Evolutionary conservation across 2,113 vertebrate species (phyloP), one percentile per base, ranked within the genome.

Genomic region (Pheucticus melanocephalus): DNA sequence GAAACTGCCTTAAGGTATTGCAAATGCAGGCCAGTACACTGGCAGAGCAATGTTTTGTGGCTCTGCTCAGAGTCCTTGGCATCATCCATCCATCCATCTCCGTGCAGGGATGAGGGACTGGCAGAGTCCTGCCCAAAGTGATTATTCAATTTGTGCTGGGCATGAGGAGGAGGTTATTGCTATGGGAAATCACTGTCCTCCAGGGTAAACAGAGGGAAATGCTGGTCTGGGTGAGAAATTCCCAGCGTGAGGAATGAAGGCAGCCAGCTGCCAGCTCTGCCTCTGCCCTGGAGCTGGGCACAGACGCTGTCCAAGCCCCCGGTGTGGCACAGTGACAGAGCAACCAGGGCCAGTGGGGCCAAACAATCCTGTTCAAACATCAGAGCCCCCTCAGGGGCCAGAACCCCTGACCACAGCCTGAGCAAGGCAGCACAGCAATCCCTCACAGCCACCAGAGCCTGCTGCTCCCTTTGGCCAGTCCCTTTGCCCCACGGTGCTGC

Each of bases 1-100:
- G 64, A 78, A 89, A 76, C 2, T 48, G 73, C 77, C 44, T 79
- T 2, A 28, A 78, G 51, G 60, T n/a, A 4, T 8, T 78, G 53
- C 56, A 88, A 90, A 82, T 25, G 27, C 57, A 72, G 59, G n/a
- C 31, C 85, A 17, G 45, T 0, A 4, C 16, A 1, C 14, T 18
- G 64, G 14, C 47, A 48, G 48, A 56, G 47, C n/a, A 53, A 33
- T 0, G 0, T 1, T 2, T 1, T 0, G 15, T 13, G 81, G 70
- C 27, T 87, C 73, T 50, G n/a, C 50, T 13, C 0, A 0, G 60
- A 0, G 0, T 5, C 7, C 40, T 78, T 81, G 84, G 81, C 78
- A 44, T 59, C 35, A 6, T 5, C 37, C 44, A 11, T 4, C 37
- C 47, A 10, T 44, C 28, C 7, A 0, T 25, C 42, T 3, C 56